Evolutionary conservation across 2,888 invertebrate genomes (phyloP), one percentile per base, ranked within the genome.

Genomic region (Deilephila elpenor): DNA sequence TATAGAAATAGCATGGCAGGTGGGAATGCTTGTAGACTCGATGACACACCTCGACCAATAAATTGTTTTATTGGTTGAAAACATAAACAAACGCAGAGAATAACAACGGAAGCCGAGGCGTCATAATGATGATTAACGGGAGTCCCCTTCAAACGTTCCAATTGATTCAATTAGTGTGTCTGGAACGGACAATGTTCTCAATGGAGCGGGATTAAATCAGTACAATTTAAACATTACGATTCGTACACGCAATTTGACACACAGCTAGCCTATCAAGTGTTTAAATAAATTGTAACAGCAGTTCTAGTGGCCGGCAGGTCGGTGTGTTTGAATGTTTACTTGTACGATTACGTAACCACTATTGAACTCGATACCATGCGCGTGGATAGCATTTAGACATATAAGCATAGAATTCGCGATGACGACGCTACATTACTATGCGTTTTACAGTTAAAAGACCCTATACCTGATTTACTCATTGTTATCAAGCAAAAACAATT

Each of bases 91-190:
- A 44, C 25, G 25, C 17, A 3, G 51, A 6, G 25, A 44, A 67
- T 25, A 51, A 67, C 67, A 67, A 51, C 44, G 67, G 67, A 67
- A 67, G 44, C 67, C 14, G 20, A n/a, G n/a, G 64, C 64, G 64
- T 51, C 67, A 70, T 70, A 56, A 70, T 70, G 53, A 70, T 70
- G 62, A 62, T 51, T 62, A 62, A 62, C 61, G 37, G 53, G 67
- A 59, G 59, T 62, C 71, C 74, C 73, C 71, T n/a, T 67, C 53
- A 25, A 71, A 51, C 64, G 56, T 59, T 67, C 44, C 71, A 71
- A 70, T 74, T 74, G 70, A 74, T 74, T 74, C 74, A 74, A 74
- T 71, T 64, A 71, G 34, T 56, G 62, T 71, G 71, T 62, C 56
- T 62, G 53, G 59, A 56, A 34, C 25, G 64, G 34, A 20, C 34